Percentiles rank a stretch among this genome's conserved stretches.
phyloP scores from a whole-genome alignment of 2,797 vertebrate species.

The Siniperca undulata region DNA sequence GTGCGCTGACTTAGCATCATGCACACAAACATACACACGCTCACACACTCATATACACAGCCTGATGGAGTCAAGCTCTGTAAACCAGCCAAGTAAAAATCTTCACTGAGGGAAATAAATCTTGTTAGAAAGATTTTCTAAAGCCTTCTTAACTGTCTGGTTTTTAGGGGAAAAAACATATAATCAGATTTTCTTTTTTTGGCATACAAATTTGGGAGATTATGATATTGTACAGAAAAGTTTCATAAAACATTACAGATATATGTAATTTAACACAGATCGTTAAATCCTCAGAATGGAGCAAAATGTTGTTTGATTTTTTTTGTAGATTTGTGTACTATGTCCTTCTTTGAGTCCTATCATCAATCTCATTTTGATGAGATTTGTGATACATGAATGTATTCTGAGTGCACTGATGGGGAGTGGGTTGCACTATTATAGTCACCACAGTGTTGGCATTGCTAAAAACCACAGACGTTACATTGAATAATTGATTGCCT shows the following conservation, averaged over 20 bases:
- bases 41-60: conserved; percentile 13
- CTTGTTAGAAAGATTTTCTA: conserved; percentile 72
- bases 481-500: conserved; percentile 72
- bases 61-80: conserved; percentile 35
- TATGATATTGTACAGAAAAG: conserved; percentile 15
- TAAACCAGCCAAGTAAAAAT: conserved; percentile 54
- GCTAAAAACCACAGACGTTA: conserved; percentile 68
- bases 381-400: background rate
- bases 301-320: background rate
- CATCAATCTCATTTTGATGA: conserved; percentile 3
- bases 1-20: conserved; percentile 12
- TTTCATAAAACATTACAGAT: background rate
- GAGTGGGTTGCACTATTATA: conserved; percentile 19
- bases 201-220: conserved; percentile 1
- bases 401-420: background rate
- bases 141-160: conserved; percentile 69
- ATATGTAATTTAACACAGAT: conserved; percentile 3
- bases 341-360: conserved; percentile 4
- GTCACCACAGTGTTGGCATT: conserved; percentile 28
- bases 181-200: conserved; percentile 50
- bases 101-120: conserved; percentile 67
- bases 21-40: background rate
- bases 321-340: background rate
- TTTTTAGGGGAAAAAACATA: conserved; percentile 26
- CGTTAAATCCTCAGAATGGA: conserved; percentile 7